Evolutionary conservation across 2,888 invertebrate species (phyloP), one percentile per base, ranked within the genome.

Genomic region (Odontomyia ornata): DNA sequence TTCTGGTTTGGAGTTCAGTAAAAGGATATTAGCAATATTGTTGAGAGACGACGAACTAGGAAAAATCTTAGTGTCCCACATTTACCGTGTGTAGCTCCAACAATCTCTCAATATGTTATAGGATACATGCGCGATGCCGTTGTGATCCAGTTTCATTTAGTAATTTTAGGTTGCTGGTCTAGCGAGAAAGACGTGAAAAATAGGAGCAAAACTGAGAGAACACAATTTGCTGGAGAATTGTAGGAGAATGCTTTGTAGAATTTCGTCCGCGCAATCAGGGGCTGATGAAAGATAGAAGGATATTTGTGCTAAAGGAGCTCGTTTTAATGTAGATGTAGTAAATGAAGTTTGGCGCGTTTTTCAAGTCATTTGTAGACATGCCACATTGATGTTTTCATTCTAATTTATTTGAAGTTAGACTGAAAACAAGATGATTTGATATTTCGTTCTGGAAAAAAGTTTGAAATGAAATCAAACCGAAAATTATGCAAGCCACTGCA

Each of bases 271-370:
- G 69, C 69, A 69, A 43, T 46, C 43, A 47, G 69, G 36, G 47
- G 43, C 9, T 69, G 21, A 25, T 25, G 47, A 46, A 23, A 47
- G 46, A 25, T 30, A 46, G 46, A 47, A 18, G 69, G 27, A 69
- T 60, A 28, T 73, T n/a, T 36, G 7, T 15, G 18, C 36, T 60
- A 60, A 57, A 60, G 57, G 57, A 57, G 73, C 5, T n/a, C 21
- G 21, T 60, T 25, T 23, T 60, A 23, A n/a, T 57, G 73, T 57
- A n/a, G 56, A 15, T 21, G 73, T 73, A 73, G 60, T 18, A 15
- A 11, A 23, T 73, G 73, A 73, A 73, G 73, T 73, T 73, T 73
- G 73, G 57, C 73, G 60, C 73, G 57, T 73, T 60, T n/a, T 69
- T 69, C 69, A 21, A 25, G 11, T 25, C 18, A 13, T 36, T 23